Base-by-base conservation (phyloP, 1,140 invertebrate genomes). In the Colletes gigas region DNA sequence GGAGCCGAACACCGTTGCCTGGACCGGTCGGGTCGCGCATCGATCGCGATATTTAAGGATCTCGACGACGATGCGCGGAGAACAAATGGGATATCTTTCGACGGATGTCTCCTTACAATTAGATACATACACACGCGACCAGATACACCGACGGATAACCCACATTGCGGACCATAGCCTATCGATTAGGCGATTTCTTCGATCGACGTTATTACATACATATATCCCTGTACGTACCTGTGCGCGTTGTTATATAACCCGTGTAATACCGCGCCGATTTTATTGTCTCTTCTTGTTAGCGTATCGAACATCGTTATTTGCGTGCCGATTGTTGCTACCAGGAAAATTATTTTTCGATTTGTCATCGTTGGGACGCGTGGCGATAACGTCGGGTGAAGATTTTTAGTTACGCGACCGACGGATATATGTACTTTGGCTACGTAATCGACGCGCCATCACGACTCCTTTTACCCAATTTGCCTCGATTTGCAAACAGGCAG, bases 141-240 rank as follows among this genome's bases (percentile, higher is more conserved):
- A 47, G 50, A 76, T 65, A 76, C 57, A 65, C 50, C 41, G 72
- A 85, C 69, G 63, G 74, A 87, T 65, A 50, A 66, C 54, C 66
- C 21, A 87, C 10, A 75, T 75, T 84, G 86, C 83, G 86, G 86
- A 88, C 86, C 86, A 88, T 78, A 88, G 87, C 87, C 87, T 88
- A 88, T 60, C 83, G 81, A 88, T 86, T 81, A 83, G 86, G 86
- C 83, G 17, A 88, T 78, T 88, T 87, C 79, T 84, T 85, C 63
- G 74, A 85, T 88, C 75, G 81, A 88, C 83, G 87, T 88, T 88
- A 82, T 82, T 70, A 70, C 52, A 55, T 19, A n/a, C 39, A 70
- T 52, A 52, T 70, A 69, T 77, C 66, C 75, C 41, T 70, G 66
- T 70, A 77, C 75, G 75, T 70, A 77, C 75, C 75, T 70, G 75